Percentiles rank a stretch among this genome's conserved stretches.
Conservation (phyloP, 37 sponge, comb jelly and placozoan genomes). For the Agelas oroides region DNA sequence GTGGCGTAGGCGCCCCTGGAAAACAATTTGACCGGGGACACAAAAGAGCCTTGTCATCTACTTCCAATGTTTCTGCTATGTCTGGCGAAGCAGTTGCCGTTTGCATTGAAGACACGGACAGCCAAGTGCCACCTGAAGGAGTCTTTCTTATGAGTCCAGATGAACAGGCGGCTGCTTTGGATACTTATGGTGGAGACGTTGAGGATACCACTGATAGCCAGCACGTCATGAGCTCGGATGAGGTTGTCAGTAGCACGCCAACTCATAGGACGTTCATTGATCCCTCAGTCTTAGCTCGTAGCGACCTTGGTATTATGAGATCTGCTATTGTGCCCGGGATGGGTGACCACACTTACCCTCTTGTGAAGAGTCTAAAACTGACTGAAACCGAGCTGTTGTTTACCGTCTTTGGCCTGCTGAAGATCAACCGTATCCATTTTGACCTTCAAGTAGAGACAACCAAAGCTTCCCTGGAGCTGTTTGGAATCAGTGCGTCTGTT, state of each 20-base stretch:
- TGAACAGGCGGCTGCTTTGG: slow-evolving; percentile 9
- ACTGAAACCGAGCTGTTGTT: slow-evolving; percentile 34
- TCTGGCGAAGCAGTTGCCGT: too few species aligned
- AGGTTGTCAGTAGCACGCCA: not conserved
- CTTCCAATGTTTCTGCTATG: too few species aligned
- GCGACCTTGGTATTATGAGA: not conserved
- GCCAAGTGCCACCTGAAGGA: too few species aligned
- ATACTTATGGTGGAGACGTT: slow-evolving; percentile 18
- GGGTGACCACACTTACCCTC: not conserved
- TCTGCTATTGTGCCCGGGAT: not conserved
- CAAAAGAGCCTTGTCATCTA: too few species aligned
- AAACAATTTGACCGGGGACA: too few species aligned
- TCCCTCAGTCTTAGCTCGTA: too few species aligned
- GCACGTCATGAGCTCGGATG: slow-evolving; percentile 28
- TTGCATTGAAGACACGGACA: too few species aligned
- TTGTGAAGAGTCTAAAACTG: not conserved
- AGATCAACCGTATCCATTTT: slow-evolving; percentile 6
- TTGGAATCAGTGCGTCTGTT: slow-evolving; percentile 41
- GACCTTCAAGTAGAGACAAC: slow-evolving; percentile 44
- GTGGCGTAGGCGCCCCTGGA: too few species aligned
- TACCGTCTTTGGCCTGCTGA: slow-evolving; percentile 47
- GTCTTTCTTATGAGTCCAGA: slow-evolving; percentile 17
- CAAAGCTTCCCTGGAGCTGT: not conserved
- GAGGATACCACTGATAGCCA: not conserved
- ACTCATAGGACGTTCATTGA: too few species aligned